Evolutionary conservation across 2,888 invertebrate species (phyloP), one percentile per base, ranked within the genome.

Genomic region (Catocala nupta): DNA sequence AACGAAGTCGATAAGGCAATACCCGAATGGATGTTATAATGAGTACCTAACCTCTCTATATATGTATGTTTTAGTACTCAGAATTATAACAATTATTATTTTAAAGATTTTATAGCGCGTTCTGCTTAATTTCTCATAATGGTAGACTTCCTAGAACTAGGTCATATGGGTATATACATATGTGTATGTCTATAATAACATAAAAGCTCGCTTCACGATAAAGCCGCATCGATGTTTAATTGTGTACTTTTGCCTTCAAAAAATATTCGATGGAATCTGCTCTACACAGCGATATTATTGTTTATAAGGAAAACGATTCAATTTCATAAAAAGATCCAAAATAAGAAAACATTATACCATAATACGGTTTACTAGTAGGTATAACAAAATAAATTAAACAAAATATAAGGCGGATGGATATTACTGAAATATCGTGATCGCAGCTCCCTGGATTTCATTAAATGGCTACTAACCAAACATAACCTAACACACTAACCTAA

Each of bases 401-500:
- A 13, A 36, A 52, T 43, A 73, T 56, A 63, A 45, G 47, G 34
- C 47, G 12, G 49, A 50, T 54, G 45, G 53, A 68, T 65, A 69
- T 65, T 56, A 54, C 49, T 50, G 47, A 64, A 68, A 73, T 51
- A 50, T 61, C 64, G 47, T 59, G 62, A 60, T 60, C 63, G 49
- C 44, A 62, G 65, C 57, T 65, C 58, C 55, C 8, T 61, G 65
- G 66, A 62, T 70, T 70, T 65, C 56, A 63, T 70, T 52, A 73
- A 68, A 71, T 67, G 47, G 61, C 61, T 65, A 66, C 74, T 70
- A 72, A 67, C 66, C 63, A 67, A 72, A 72, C 61, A 63, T 65
- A 75, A 63, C 61, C 62, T 63, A 62, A 67, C 58, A 60, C 33
- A 67, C 56, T 68, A 74, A 71, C 71, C 68, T 66, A 61, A 65